Base-by-base conservation (phyloP, 2,888 invertebrate genomes). In the Macaria liturata region DNA sequence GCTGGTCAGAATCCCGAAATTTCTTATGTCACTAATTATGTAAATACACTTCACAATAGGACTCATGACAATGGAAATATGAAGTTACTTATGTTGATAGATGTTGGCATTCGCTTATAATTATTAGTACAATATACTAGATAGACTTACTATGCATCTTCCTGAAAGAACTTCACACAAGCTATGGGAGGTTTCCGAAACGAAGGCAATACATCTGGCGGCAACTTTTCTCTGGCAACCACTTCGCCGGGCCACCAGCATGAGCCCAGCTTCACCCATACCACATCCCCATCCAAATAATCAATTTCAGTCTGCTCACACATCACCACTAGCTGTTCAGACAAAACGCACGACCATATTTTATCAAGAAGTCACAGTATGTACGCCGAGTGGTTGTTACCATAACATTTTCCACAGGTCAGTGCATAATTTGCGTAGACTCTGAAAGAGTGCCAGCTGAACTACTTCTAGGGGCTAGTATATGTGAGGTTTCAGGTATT, bases 241-340 rank as follows among this genome's bases (percentile, higher is more conserved):
- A 97, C 96, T 82, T 95, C 95, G 8, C 96, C 97, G 32, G 97
- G 97, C 97, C 97, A 97, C 96, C 97, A 97, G 74, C 94, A 94
- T 44, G 94, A 93, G 43, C 96, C 95, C 63, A 97, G 85, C 84
- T 97, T 97, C 30, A 97, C 96, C 97, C 97, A 97, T 64, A 97
- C 97, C 72, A 97, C 92, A 75, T 97, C 96, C 53, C 96, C 96
- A 71, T 95, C 94, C 72, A 93, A 89, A 87, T 95, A 96, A 76
- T 81, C 88, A 70, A 93, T 92, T 88, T 94, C 93, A 73, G 93
- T 93, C 88, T 95, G 94, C 75, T 95, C 95, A 89, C 94, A 94
- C 95, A 95, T 95, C 87, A 84, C 88, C 83, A 86, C 82, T 75
- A 76, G 76, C 75, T 78, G 75, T 82, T 90, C 83, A 90, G 80